Evolutionary conservation across 2,113 vertebrate species (phyloP).

Genomic region (Neodontobutis hainanensis): DNA sequence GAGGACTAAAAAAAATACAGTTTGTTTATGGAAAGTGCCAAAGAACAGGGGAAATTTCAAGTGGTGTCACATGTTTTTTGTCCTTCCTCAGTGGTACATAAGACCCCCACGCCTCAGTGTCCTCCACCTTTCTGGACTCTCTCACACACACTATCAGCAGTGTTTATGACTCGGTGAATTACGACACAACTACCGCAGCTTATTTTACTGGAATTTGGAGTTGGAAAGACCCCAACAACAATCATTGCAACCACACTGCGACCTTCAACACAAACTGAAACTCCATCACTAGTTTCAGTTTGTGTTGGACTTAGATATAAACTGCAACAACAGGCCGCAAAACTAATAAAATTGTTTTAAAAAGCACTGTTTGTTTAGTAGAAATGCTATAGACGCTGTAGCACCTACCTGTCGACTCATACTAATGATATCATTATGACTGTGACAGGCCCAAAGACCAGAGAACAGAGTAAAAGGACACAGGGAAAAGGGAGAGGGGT

Average conservation of each 20-base stretch:
- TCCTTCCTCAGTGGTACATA: slow-evolving; percentile 50
- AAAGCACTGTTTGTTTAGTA: slow-evolving; percentile 11
- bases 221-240: slow-evolving; percentile 51
- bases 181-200: slow-evolving; percentile 51
- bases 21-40: slow-evolving; percentile 69
- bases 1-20: slow-evolving; percentile 62
- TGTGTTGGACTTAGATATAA: neutral
- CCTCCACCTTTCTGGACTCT: slow-evolving; percentile 27
- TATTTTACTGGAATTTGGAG: slow-evolving; percentile 56
- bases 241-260: slow-evolving; percentile 29
- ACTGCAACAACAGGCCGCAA: neutral
- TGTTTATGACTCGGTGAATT: slow-evolving; percentile 53
- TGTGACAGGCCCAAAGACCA: slow-evolving; percentile 49
- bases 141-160: slow-evolving; percentile 21
- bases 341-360: slow-evolving; percentile 11
- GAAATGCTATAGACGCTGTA: slow-evolving; percentile 5
- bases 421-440: slow-evolving; percentile 66
- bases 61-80: slow-evolving; percentile 63
- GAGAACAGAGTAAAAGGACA: slow-evolving; percentile 20
- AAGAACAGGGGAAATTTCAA: slow-evolving; percentile 56
- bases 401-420: slow-evolving; percentile 72
- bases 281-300: neutral
- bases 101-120: slow-evolving; percentile 37
- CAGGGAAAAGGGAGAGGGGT: slow-evolving; percentile 14
- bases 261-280: slow-evolving; percentile 17